Conservation (phyloP, 2,797 vertebrate genomes). For the Knipowitschia caucasica region DNA sequence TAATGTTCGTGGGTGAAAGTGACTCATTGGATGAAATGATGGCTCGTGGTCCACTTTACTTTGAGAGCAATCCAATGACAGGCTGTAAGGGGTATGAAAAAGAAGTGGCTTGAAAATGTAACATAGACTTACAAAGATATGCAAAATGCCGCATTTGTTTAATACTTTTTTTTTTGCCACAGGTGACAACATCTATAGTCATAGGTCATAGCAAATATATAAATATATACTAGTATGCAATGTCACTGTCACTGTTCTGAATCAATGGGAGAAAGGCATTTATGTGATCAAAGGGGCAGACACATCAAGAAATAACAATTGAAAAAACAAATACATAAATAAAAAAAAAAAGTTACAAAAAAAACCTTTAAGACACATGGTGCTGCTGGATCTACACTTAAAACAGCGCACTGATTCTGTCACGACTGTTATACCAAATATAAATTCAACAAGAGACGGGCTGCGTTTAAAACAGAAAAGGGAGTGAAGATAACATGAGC, state of each 20-base stretch:
- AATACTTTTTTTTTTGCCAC: neutral
- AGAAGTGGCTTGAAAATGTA: neutral
- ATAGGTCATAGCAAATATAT: too few species aligned
- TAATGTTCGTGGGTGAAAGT: constrained; percentile 7
- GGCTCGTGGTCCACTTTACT: neutral
- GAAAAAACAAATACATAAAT: too few species aligned
- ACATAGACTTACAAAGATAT: constrained; percentile 30
- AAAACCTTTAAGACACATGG: constrained; percentile 26
- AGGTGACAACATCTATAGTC: too few species aligned
- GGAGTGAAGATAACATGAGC: constrained; percentile 22
- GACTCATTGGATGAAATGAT: constrained; percentile 8
- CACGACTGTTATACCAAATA: constrained; percentile 47
- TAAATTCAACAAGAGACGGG: constrained; percentile 29
- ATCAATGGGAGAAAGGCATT: constrained; percentile 25
- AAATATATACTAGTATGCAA: too few species aligned
- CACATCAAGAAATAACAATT: constrained; percentile 41
- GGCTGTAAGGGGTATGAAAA: constrained; percentile 2
- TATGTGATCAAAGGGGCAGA: constrained; percentile 36
- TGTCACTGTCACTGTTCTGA: too few species aligned
- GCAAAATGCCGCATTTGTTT: constrained; percentile 19
- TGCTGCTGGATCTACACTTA: constrained; percentile 33
- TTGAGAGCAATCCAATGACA: constrained; percentile 1
- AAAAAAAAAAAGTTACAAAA: too few species aligned
- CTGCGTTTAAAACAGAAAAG: constrained; percentile 27
- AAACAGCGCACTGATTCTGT: constrained; percentile 52